Conservation (phyloP, 2,888 invertebrate species). For the Tipula helvola region DNA sequence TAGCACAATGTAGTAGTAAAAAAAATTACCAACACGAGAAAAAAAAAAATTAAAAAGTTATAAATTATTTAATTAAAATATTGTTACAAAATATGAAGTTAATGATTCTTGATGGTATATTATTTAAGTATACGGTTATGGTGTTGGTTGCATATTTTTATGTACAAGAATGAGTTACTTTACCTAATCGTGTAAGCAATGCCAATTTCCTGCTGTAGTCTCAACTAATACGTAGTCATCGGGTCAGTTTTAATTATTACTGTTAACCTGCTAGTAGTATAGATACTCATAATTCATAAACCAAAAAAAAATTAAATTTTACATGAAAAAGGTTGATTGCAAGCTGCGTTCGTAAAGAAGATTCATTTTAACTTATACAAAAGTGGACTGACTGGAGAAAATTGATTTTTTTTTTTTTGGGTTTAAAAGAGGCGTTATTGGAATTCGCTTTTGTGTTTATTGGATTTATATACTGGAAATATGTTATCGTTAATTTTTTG, state of each 20-base stretch:
- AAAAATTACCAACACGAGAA: not conserved
- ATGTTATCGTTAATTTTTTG: too few relatives aligned
- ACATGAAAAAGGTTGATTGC: not conserved
- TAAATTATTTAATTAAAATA: constrained; percentile 4
- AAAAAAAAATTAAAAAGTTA: not conserved
- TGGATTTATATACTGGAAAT: too few relatives aligned
- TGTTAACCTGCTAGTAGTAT: not conserved
- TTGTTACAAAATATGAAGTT: not conserved
- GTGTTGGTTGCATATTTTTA: not conserved
- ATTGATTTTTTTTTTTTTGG: not conserved
- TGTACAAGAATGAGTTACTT: not conserved
- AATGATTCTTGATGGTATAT: not conserved
- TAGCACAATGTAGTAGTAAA: not conserved
- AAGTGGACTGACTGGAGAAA: not conserved
- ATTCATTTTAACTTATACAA: not conserved
- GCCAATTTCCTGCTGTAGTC: too few relatives aligned
- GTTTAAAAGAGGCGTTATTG: not conserved
- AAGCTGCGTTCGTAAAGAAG: not conserved
- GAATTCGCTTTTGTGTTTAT: not conserved
- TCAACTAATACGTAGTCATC: too few relatives aligned
- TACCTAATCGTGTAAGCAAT: too few relatives aligned
- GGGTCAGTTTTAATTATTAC: not conserved
- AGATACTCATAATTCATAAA: not conserved
- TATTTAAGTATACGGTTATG: not conserved
- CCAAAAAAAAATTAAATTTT: not conserved